Evolutionary conservation across 2,797 vertebrate species (phyloP), one percentile per base, ranked within the genome.

Genomic region (Salmo trutta): DNA sequence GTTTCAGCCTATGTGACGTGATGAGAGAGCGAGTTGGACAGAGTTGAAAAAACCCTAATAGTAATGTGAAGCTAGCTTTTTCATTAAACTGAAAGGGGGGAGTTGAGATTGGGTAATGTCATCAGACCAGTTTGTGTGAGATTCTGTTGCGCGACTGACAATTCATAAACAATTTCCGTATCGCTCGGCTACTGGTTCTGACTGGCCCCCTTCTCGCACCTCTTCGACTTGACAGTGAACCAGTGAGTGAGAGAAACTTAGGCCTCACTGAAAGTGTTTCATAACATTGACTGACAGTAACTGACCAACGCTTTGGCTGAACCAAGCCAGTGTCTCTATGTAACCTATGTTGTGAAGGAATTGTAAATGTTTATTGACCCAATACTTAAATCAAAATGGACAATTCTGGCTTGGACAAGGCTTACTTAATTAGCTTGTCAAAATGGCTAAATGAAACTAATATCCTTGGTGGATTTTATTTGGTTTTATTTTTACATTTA

Each of bases 141-240:
- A 90, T 77, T 84, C 82, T 79, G 65, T 78, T 21, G 19, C n/a
- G 0, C 7, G 4, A n/a, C 4, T 81, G 82, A 82, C 87, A 86
- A 88, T 89, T 89, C 85, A 87, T 85, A 90, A 91, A 90, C 84
- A 86, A 82, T 91, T 93, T 94, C 91, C 91, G 91, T 90, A 91
- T 91, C 88, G 88, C 76, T 36, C 76, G 69, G 2, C 73, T 29
- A 73, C 74, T 56, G n/a, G 21, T 24, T 33, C n/a, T 21, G 19
- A 1, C n/a, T 73, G 74, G 75, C 79, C 73, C 54, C 73, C 77
- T 52, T 62, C 52, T 71, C 72, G 66, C 77, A 86, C 80, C 84
- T 86, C 87, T 89, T 82, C 80, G 84, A 82, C 83, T 84, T 69
- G 80, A 76, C 47, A 76, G 82, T 75, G 87, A 91, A 87, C 86